Evolutionary conservation across 2,888 invertebrate species (phyloP).

Genomic region (Halictus quadricinctus): DNA sequence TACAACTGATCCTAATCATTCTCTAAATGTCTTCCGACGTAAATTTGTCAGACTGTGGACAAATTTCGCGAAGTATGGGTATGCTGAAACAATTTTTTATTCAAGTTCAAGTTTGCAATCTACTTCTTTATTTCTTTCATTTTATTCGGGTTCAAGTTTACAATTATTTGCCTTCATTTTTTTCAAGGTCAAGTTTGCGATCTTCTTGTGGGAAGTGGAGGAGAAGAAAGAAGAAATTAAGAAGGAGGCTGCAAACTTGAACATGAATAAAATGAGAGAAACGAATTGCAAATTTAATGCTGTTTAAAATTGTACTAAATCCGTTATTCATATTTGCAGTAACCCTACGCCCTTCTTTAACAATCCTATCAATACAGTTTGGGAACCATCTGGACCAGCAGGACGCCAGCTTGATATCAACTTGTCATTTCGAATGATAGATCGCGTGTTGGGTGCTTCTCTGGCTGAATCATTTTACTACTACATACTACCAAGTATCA

Average conservation of each 20-base stretch:
- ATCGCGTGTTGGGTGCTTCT: neutral
- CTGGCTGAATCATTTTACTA: neutral
- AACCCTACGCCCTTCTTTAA: neutral
- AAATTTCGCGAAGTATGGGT: conserved; percentile 28
- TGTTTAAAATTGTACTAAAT: neutral
- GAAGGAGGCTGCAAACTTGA: neutral
- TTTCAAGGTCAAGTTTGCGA: neutral
- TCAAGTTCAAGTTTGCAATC: neutral
- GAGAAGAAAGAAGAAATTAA: too few species aligned
- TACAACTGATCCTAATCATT: neutral
- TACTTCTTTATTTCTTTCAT: too few species aligned
- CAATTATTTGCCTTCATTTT: neutral
- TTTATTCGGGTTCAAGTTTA: neutral
- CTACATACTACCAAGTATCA: neutral
- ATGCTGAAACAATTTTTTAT: neutral
- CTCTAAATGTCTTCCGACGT: neutral
- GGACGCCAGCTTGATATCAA: conserved; percentile 1
- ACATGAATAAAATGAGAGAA: too few species aligned
- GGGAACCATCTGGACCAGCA: conserved; percentile 9
- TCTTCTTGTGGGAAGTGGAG: neutral
- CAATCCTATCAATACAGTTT: neutral
- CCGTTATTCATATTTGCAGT: neutral
- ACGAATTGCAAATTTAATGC: neutral
- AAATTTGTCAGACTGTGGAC: conserved; percentile 13
- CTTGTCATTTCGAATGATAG: neutral